Evolutionary conservation across 2,797 vertebrate species (phyloP).

Genomic region (Parambassis ranga): DNA sequence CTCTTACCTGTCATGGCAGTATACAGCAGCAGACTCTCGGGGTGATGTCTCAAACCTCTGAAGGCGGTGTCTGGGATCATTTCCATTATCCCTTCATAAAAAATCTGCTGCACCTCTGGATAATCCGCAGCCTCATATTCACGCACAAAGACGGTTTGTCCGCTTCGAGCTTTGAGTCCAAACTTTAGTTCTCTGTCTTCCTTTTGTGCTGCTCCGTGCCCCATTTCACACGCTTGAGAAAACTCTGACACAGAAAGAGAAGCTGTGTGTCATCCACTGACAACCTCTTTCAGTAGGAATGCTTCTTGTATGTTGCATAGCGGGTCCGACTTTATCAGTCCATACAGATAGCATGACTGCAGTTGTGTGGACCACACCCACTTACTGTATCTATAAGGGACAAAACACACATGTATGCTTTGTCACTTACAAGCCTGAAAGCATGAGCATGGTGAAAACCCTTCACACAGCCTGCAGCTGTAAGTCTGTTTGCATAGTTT

Average conservation of each 20-base stretch:
- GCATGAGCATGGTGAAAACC: too few relatives aligned
- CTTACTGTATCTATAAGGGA: too few relatives aligned
- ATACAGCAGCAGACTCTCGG: slow-evolving; percentile 62
- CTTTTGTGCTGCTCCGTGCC: neutral
- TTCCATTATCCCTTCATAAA: slow-evolving; percentile 58
- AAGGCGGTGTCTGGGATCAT: slow-evolving; percentile 63
- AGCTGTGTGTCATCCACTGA: accelerated
- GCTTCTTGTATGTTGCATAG: accelerated
- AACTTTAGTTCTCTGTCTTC: neutral
- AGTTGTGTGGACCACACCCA: too few relatives aligned
- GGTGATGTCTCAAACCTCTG: slow-evolving; percentile 48
- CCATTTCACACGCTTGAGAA: neutral
- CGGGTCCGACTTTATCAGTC: too few relatives aligned
- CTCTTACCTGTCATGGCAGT: slow-evolving; percentile 34
- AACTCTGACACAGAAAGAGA: neutral
- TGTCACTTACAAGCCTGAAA: too few relatives aligned
- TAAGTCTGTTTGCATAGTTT: too few relatives aligned
- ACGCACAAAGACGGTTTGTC: slow-evolving; percentile 20
- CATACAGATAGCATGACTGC: too few relatives aligned
- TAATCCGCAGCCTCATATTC: slow-evolving; percentile 36
- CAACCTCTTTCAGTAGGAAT: neutral
- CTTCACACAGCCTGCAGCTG: too few relatives aligned
- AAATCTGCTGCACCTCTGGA: slow-evolving; percentile 32
- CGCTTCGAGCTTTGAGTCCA: neutral
- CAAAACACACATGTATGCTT: too few relatives aligned